A percentile compares a stretch with the other conserved stretches of the same genome.
Evolutionary conservation across 2,888 invertebrate species (phyloP).

Genomic region (Agriotes lineatus): DNA sequence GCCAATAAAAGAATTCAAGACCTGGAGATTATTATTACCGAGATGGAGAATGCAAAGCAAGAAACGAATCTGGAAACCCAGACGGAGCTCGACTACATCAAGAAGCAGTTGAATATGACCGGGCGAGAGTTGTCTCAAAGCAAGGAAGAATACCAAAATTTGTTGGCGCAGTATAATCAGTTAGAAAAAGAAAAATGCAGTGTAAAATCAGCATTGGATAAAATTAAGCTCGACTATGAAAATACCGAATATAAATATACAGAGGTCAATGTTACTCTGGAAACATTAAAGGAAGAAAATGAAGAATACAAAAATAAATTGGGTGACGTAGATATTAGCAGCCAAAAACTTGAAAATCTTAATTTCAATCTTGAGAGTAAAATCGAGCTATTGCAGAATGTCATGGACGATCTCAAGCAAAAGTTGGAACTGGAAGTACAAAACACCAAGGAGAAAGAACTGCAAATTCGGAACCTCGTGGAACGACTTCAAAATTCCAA

Average conservation of each 20-base stretch:
- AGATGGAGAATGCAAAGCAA: constrained; percentile 50
- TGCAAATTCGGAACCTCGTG: constrained; percentile 55
- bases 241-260: constrained; percentile 62
- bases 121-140: constrained; percentile 49
- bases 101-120: constrained; percentile 51
- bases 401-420: constrained; percentile 57
- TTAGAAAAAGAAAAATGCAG: constrained; percentile 55
- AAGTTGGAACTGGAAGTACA: constrained; percentile 56
- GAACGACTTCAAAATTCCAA: constrained; percentile 63
- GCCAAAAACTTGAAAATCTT: constrained; percentile 42
- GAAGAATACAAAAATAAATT: constrained; percentile 58
- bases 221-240: constrained; percentile 64
- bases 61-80: constrained; percentile 47
- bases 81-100: constrained; percentile 51
- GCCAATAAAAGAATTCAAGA: constrained; percentile 61
- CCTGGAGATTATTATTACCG: constrained; percentile 62
- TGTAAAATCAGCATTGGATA: constrained; percentile 65
- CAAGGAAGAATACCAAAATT: constrained; percentile 56
- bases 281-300: constrained; percentile 63
- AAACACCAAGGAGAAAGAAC: constrained; percentile 50
- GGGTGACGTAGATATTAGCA: constrained; percentile 55
- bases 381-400: constrained; percentile 53
- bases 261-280: constrained; percentile 68
- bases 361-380: constrained; percentile 53
- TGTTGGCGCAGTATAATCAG: constrained; percentile 51